Percentiles rank a stretch among this genome's conserved stretches.
Conservation (phyloP, 2,888 invertebrate genomes). For the Oscheius myriophilus region DNA sequence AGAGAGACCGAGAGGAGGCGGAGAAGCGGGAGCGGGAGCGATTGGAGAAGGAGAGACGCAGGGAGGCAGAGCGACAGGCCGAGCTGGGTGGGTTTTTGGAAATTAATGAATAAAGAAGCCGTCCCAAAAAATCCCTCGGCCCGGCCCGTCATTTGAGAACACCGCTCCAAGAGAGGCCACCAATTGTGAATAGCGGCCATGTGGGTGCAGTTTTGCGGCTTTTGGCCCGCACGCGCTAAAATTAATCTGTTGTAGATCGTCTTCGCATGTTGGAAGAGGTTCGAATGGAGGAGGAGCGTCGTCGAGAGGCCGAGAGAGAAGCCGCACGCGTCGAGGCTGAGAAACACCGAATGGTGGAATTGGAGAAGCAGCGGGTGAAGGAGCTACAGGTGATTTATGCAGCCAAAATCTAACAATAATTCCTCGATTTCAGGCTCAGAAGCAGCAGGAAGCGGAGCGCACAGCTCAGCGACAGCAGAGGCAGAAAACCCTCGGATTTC, state of each 20-base stretch:
- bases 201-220: not conserved
- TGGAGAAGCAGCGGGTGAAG: constrained; percentile 90
- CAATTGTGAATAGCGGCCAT: too few species aligned
- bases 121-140: too few species aligned
- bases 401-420: not conserved
- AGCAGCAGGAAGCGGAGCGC: constrained; percentile 75
- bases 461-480: constrained; percentile 86
- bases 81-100: constrained; percentile 33
- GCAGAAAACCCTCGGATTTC: constrained; percentile 84
- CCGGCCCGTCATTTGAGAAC: too few species aligned
- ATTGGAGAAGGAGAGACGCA: constrained; percentile 74
- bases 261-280: constrained; percentile 22
- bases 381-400: constrained; percentile 80
- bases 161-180: too few species aligned
- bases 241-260: constrained; percentile 20
- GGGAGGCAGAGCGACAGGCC: constrained; percentile 59
- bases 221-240: not conserved
- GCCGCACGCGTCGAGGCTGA: constrained; percentile 85
- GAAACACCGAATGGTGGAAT: constrained; percentile 92
- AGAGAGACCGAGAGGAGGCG: constrained; percentile 82
- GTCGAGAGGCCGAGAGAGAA: constrained; percentile 68
- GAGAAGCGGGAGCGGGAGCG: constrained; percentile 83
- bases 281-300: constrained; percentile 84
- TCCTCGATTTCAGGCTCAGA: constrained; percentile 53
- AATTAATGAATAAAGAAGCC: too few species aligned